Evolutionary conservation across 2,888 invertebrate genomes (phyloP).

Genomic region (Lingula anatina): DNA sequence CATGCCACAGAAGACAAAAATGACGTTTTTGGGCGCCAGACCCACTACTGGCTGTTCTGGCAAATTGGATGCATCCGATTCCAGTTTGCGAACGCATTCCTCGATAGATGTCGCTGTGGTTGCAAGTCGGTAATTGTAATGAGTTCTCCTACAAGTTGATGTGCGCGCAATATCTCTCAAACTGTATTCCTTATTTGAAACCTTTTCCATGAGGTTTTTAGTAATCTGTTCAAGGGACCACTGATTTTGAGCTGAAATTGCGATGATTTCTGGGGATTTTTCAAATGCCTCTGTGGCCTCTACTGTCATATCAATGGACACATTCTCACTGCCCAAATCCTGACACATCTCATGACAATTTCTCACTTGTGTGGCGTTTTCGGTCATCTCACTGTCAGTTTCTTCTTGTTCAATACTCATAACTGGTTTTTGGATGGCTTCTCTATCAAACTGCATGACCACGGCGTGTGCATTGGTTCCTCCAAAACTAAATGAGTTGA

Average conservation of each 20-base stretch:
- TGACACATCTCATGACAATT: too few relatives aligned
- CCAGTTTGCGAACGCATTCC: not conserved
- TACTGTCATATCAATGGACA: too few relatives aligned
- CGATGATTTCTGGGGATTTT: not conserved
- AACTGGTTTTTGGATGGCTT: too few relatives aligned
- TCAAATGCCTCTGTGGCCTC: too few relatives aligned
- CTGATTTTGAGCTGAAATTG: not conserved
- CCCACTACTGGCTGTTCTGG: not conserved
- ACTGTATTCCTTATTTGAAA: not conserved
- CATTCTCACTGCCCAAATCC: too few relatives aligned
- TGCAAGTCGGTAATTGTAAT: not conserved
- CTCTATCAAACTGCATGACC: slow-evolving; percentile 8
- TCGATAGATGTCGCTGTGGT: not conserved
- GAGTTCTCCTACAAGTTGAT: not conserved
- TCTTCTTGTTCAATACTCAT: too few relatives aligned
- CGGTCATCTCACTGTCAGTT: not conserved
- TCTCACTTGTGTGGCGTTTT: too few relatives aligned
- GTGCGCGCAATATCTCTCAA: not conserved
- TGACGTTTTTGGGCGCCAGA: not conserved
- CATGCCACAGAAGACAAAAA: slow-evolving; percentile 34
- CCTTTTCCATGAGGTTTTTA: not conserved
- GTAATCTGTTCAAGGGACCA: not conserved
- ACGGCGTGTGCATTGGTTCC: slow-evolving; percentile 35
- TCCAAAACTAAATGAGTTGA: slow-evolving; percentile 35
- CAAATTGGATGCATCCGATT: not conserved